Conservation (phyloP, 2,888 invertebrate species). For the Plebejus melissa region DNA sequence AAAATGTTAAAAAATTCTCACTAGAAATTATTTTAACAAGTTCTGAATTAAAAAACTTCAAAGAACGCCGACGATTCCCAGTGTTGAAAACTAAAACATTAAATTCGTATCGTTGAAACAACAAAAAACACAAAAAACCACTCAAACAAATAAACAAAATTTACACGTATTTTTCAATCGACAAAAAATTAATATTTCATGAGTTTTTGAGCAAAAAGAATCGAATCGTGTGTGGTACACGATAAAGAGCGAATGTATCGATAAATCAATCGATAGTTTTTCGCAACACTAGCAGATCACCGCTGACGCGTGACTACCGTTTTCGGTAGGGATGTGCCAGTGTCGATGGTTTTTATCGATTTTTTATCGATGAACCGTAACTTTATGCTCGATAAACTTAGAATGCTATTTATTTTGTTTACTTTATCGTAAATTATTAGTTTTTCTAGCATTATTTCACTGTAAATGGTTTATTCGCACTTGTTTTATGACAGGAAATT, state of each 20-base stretch:
- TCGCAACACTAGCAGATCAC: conserved; percentile 26
- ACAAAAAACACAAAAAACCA: not conserved
- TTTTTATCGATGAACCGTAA: conserved; percentile 19
- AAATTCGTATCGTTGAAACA: conserved; percentile 12
- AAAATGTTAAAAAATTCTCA: not conserved
- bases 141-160: conserved; percentile 20
- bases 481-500: not conserved
- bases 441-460: not conserved
- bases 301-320: conserved; percentile 31
- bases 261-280: conserved; percentile 29
- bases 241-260: conserved; percentile 16
- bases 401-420: conserved; percentile 12
- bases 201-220: not conserved
- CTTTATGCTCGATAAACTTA: conserved; percentile 25
- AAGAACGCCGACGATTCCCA: not conserved
- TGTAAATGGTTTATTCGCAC: conserved; percentile 5
- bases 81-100: conserved; percentile 21
- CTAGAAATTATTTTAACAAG: not conserved
- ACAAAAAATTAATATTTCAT: conserved; percentile 23
- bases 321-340: conserved; percentile 25
- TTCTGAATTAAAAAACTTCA: not conserved
- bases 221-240: conserved; percentile 22
- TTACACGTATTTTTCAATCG: not conserved
- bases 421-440: not conserved
- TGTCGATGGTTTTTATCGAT: conserved; percentile 20